Conservation (phyloP, 2,888 invertebrate genomes). For the Blastobasis lacticolella region DNA sequence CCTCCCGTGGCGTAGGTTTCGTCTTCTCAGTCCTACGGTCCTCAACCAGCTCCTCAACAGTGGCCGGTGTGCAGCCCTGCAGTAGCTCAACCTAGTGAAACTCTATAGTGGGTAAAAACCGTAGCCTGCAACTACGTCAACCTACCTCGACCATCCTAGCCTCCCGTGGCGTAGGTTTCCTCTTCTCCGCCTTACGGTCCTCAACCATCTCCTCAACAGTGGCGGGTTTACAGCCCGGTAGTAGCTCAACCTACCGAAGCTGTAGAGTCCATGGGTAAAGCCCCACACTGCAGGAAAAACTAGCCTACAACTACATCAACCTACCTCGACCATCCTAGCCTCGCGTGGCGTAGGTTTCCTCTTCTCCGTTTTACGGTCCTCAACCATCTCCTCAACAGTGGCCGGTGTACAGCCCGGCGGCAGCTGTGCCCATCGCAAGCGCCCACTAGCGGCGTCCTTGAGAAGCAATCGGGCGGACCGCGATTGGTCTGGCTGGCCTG, state of each 20-base stretch:
- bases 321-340: constrained; percentile 53
- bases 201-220: not conserved
- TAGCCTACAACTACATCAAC: constrained; percentile 3
- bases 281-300: too few species aligned
- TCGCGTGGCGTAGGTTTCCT: constrained; percentile 54
- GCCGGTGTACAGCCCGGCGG: constrained; percentile 82
- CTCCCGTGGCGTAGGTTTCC: not conserved
- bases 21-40: constrained; percentile 30
- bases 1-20: constrained; percentile 52
- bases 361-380: constrained; percentile 27
- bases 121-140: too few species aligned
- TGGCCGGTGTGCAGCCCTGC: constrained; percentile 77
- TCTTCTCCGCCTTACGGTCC: not conserved
- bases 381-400: constrained; percentile 66
- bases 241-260: not conserved
- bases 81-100: constrained; percentile 89
- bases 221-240: not conserved
- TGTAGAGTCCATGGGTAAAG: too few species aligned
- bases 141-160: not conserved
- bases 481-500: constrained; percentile 95
- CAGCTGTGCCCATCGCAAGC: constrained; percentile 85
- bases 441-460: constrained; percentile 93
- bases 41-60: constrained; percentile 63
- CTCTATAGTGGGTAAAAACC: too few species aligned
- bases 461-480: constrained; percentile 91